Evolutionary conservation across 2,888 invertebrate species (phyloP).

Genomic region (Sphecodes monilicornis): DNA sequence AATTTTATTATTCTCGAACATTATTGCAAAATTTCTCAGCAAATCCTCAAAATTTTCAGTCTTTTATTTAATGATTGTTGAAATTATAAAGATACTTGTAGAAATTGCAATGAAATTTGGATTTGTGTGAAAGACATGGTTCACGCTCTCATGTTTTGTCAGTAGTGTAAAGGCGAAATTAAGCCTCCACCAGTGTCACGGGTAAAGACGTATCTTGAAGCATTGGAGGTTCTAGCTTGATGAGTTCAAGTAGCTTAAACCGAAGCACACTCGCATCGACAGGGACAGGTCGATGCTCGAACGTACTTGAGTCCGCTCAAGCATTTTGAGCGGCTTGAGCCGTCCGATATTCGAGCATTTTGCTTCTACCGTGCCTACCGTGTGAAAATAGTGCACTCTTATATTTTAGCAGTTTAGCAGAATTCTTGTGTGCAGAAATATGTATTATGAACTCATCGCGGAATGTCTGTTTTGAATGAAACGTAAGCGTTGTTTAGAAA

Average conservation of each 20-base stretch:
- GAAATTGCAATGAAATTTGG: not conserved
- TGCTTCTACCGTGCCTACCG: not conserved
- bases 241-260: not conserved
- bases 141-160: no score
- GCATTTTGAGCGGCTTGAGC: not conserved
- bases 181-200: not conserved
- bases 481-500: not conserved
- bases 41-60: no score
- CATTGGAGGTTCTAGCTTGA: not conserved
- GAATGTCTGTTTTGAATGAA: not conserved
- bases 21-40: no score
- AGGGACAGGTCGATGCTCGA: not conserved
- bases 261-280: not conserved
- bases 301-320: not conserved
- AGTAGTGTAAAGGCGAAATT: not conserved
- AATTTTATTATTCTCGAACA: no score
- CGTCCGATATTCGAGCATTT: not conserved
- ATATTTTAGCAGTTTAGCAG: not conserved
- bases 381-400: not conserved
- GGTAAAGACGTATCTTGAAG: not conserved
- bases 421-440: not conserved
- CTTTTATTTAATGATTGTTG: not conserved
- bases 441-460: no score
- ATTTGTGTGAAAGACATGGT: no score
- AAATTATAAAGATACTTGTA: not conserved